Base-by-base conservation (phyloP, 2,888 invertebrate species). In the Odontothrips loti region DNA sequence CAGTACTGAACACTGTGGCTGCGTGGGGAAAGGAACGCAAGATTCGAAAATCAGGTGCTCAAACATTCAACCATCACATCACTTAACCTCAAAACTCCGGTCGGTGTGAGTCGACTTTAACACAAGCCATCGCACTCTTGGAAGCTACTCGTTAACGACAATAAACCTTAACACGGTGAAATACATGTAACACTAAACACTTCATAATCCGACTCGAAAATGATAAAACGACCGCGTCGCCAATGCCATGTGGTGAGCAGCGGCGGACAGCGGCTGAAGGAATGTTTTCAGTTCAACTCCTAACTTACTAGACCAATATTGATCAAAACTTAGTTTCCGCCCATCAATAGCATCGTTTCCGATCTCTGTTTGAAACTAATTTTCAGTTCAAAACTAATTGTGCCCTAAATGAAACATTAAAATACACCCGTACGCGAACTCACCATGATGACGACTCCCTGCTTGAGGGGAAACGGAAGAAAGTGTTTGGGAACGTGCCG, bases 401-500 rank as follows among this genome's bases (percentile, higher is more conserved):
- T 20, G 10, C 4, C 23, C 23, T 23, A 20, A 27, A 27, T 27
- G 12, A 27, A 75, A 75, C 1, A 11, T 8, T 10, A 1, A 75
- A 27, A 27, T 11, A 75, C 68, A 23, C 68, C 23, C 68, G 27
- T 9, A 1, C 68, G 12, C 10, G 68, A 27, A 75, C 68, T 75
- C 68, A 75, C 68, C 68, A 75, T 75, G 68, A 75, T 75, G 68
- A 75, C 68, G 68, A 75, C 68, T 75, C 68, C 68, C 68, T 75
- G 68, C 27, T 9, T 3, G 68, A 75, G 68, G 68, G 68, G 68
- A 75, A 75, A 75, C 68, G 68, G 68, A 75, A 75, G 68, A 75
- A 27, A 27, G 6, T 58, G 6, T 17, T 2, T 6, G n/a, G 58
- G n/a, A 17, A 17, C 20, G 58, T 11, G 58, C 58, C 58, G 58